Base-by-base conservation (phyloP, 2,113 vertebrate genomes). In the Nothoprocta perdicaria region DNA sequence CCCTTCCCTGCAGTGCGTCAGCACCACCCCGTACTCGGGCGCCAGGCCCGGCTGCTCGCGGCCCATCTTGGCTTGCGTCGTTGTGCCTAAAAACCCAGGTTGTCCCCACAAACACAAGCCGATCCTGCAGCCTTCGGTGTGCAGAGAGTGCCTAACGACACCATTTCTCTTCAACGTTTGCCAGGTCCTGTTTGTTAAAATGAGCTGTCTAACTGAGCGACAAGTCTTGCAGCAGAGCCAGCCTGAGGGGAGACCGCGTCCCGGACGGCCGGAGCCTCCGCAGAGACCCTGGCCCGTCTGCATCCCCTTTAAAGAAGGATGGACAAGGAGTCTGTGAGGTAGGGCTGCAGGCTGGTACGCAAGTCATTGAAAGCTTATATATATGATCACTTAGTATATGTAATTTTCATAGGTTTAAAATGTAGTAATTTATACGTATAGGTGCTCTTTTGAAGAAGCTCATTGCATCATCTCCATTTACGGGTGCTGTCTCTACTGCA, bases 71-170 rank as follows among this genome's bases (percentile, higher is more conserved):
- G 83, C 92, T 46, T 46, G 45, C 45, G 8, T 7, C 45, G 18
- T 17, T 9, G 6, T 19, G 45, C 45, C 17, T 45, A 19, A 19
- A 19, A 46, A 46, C 45, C 18, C 45, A 19, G 45, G 5, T 6
- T 46, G 90, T 93, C 86, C 88, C 80, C 72, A 67, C 87, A 89
- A 92, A 94, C 89, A 92, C 93, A 95, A 66, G 46, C 21, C 38
- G 68, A 9, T 81, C 90, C 93, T 83, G 90, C 67, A 80, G 78
- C 94, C 92, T 96, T 94, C 85, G 88, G 86, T 94, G 92, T 85
- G 94, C 87, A 66, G 89, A 92, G 83, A 50, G 31, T 15, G 67
- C 63, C 96, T 93, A 22, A 92, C 96, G 95, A 89, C n/a, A 71
- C 62, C 38, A 10, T 72, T 97, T 84, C 69, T 85, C 71, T 75